Base-by-base conservation (phyloP, 2,797 vertebrate species). In the Rhinogobio ventralis region DNA sequence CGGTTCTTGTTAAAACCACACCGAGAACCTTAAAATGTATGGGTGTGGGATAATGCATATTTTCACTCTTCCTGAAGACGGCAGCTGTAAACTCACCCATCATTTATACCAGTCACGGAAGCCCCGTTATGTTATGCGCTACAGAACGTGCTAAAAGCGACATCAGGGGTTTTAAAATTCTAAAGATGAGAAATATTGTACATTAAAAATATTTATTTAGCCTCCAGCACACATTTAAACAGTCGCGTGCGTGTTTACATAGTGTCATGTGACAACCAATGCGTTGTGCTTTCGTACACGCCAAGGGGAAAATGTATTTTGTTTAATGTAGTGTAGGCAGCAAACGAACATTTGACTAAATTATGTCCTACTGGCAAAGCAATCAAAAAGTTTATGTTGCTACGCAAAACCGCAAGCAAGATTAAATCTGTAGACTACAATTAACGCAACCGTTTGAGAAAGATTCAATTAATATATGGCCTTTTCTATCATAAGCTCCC, bases 1-100 rank as follows among this genome's bases (percentile, higher is more conserved):
- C 89, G 90, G 33, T n/a, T 82, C 42, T 57, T 90, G 79, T 85
- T 84, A 78, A 90, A 62, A 84, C 78, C 87, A 90, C 87, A 60
- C 51, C 46, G 79, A 57, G 82, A 89, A 90, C 62, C 87, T 88
- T 30, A 77, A 76, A 88, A 89, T 90, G 19, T 20, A 14, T 33
- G 10, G 23, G 15, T 13, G 45, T 42, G 19, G 33, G 17, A 17
- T 46, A 8, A 39, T 9, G 0, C 3, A 13, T 7, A 10, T 74
- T 8, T 14, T 20, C 17, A 4, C 30, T 55, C 9, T 55, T n/a
- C 20, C 51, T 14, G 3, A 15, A 23, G 30, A 36, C 17, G 3
- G 4, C 64, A 11, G 36, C 36, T 71, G 39, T 45, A n/a, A n/a
- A 28, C 8, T 66, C 60, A 3, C 10, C 1, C 5, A 25, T 39